Base-by-base conservation (phyloP, 1,140 invertebrate species). In the Lordiphosa clarofinis region DNA sequence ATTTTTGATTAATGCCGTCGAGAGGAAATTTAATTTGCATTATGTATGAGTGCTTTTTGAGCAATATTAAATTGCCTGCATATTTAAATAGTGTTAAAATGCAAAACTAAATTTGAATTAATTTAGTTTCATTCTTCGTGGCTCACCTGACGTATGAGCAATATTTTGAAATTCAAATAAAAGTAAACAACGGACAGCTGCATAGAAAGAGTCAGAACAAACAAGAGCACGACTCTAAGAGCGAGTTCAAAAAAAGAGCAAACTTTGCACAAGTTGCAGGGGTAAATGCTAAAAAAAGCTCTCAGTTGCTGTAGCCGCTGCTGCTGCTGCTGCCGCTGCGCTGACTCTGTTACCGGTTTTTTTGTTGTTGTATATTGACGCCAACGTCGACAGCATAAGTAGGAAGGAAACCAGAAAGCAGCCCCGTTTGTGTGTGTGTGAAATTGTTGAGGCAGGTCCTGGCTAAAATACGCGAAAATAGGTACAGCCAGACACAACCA, bases 401-500 rank as follows among this genome's bases (percentile, higher is more conserved):
- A 84, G 78, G 78, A 84, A 84, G 78, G 79, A 84, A 84, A 78
- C 78, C 72, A 75, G 74, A 67, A 68, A 64, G 58, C 68, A 56
- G 60, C 53, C 52, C 48, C 56, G 74, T 73, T 49, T 59, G 55
- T 12, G 44, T 63, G 49, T 69, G 61, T 71, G 59, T 61, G 73
- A 70, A 65, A 53, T 70, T 87, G 81, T 88, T 88, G 86, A 88
- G 86, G 86, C 86, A 88, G 86, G 86, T 88, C 86, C 86, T 88
- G 86, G 84, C 84, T 58, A 67, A 52, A 74, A 69, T 69, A 75
- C 66, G 69, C 72, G 70, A 70, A 87, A 88, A 88, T 88, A 88
- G 86, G 86, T 88, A 88, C 86, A 88, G 86, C 86, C 86, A 88
- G 28, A 31, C 28, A 31, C 7, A 31, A 31, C 28, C 28, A 31